These are phyloP conservation scores for Trachurus trachurus DNA, from an alignment of 2,797 vertebrate species.

Conservation along the genomic window DNA sequence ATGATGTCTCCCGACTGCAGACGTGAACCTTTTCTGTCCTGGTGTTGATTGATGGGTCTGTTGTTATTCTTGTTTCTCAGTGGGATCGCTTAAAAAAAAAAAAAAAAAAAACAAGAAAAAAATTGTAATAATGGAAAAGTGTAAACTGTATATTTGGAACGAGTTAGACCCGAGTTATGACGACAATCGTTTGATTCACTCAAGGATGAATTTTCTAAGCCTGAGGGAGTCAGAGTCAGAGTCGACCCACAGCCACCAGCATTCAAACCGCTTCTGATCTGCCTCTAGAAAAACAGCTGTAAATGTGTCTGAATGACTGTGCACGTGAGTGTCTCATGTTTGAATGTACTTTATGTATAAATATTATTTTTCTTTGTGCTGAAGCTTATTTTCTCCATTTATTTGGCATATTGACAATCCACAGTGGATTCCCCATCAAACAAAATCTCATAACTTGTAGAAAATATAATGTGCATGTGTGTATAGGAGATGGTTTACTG, in stretches of 20 bases:
- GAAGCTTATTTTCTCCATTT: conserved; percentile 7
- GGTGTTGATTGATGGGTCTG: conserved; percentile 39
- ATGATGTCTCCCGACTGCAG: conserved; percentile 13
- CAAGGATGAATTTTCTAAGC: conserved; percentile 4
- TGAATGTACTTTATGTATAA: conserved; percentile 64
- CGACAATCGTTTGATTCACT: conserved; percentile 59
- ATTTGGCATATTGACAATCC: conserved; percentile 77
- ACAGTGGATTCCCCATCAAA: conserved; percentile 58
- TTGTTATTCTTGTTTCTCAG: conserved; percentile 44
- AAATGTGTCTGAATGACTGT: conserved; percentile 34
- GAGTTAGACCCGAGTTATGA: conserved; percentile 29
- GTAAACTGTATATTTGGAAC: conserved; percentile 24
- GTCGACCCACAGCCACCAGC: conserved; percentile 65
- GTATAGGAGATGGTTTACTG: conserved; percentile 35
- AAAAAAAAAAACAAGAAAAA: background rate
- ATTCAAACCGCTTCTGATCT: conserved; percentile 44
- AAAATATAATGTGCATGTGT: conserved; percentile 52
- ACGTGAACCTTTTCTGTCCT: conserved; percentile 8
- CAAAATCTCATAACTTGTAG: conserved; percentile 49
- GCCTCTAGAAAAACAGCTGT: conserved; percentile 41
- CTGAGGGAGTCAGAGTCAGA: conserved; percentile 1
- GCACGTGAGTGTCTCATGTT: conserved; percentile 44
- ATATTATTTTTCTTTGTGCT: conserved; percentile 16
- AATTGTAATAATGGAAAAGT: conserved; percentile 35
- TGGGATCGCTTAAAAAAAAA: conserved; percentile 15